These are phyloP conservation scores for Florisuga fusca DNA, from an alignment of 2,797 vertebrate species.

Conservation along the genomic window DNA sequence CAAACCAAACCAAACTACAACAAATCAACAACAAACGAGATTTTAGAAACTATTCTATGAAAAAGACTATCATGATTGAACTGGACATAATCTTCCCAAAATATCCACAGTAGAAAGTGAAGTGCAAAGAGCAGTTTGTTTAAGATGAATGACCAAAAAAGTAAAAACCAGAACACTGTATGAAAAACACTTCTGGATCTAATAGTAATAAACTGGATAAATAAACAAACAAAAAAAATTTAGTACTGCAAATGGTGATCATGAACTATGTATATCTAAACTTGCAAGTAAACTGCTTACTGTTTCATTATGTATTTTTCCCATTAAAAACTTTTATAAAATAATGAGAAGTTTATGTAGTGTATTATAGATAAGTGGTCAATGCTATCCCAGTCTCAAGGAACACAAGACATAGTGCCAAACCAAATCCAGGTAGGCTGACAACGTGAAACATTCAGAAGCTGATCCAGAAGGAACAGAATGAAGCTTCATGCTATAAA, in stretches of 20 bases:
- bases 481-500: neutral
- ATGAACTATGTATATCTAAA: neutral
- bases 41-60: neutral
- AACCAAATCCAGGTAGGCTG: neutral
- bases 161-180: neutral
- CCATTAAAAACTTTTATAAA: neutral
- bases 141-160: neutral
- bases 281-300: neutral
- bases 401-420: neutral
- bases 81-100: neutral
- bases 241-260: neutral
- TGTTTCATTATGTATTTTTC: neutral
- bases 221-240: neutral
- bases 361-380: neutral
- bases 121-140: neutral
- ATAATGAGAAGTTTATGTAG: neutral
- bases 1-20: no score
- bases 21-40: neutral
- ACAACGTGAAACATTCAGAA: neutral
- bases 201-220: neutral
- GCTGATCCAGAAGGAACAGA: neutral
- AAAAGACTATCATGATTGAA: neutral
- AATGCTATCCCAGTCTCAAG: fast-evolving
- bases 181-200: neutral
- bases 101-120: neutral